Evolutionary conservation across 2,888 invertebrate species (phyloP), one percentile per base, ranked within the genome.

Genomic region (Tachina lurida): DNA sequence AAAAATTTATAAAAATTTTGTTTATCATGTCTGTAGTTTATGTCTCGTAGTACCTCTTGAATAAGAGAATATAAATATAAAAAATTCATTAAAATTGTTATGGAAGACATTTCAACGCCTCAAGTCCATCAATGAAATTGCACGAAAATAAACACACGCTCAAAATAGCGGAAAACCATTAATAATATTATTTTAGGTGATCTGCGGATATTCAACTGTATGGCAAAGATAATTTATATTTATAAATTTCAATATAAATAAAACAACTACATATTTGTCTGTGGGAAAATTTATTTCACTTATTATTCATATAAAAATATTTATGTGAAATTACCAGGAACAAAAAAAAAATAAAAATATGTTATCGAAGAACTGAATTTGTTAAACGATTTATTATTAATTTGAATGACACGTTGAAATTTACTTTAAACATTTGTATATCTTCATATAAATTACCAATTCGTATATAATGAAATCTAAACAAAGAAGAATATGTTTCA

Each of bases 401-500:
- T 65, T 17, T 65, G 8, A 47, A 56, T 71, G 54, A 56, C 22
- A 74, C 47, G 43, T 13, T 58, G 17, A 73, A 60, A 54, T 47
- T 60, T 31, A 13, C 4, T 56, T 54, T 15, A 13, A 63, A 71
- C 54, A 7, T 19, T 19, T 56, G 56, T 49, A 58, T 58, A 17
- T 52, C 41, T 70, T 68, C n/a, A 31, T 7, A 31, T 31, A 52
- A 17, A 41, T 17, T 12, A 31, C 56, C 49, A n/a, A 39, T 39
- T 9, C 2, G 47, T 12, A 17, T n/a, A 19, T 19, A 31, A 45
- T 13, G 13, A 49, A 65, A 31, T 43, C 22, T 78, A 82, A 63
- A 75, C 41, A 82, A 65, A 81, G 65, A 65, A 81, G 65, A 75
- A 75, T 31, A 52, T 12, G 12, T 82, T 85, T 85, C 85, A 85